These are phyloP conservation scores for Dendrophyllia cribrosa DNA, from an alignment of 64 coral and sea anemone species.

Conservation along the genomic window DNA sequence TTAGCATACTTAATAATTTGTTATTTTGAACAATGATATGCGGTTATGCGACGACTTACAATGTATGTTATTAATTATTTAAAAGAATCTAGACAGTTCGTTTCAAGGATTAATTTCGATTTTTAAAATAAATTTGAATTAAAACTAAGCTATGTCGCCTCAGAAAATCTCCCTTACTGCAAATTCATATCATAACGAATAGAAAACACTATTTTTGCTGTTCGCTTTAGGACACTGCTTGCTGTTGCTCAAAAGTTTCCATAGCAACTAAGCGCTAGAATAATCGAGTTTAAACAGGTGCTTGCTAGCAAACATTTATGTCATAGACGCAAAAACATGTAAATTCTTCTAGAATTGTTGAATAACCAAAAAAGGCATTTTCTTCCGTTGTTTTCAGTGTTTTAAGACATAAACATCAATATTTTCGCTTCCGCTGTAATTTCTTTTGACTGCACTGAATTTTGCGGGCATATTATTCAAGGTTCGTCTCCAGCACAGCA, in stretches of 20 bases:
- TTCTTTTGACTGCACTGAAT: neutral
- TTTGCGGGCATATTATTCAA: neutral
- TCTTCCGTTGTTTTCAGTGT: neutral
- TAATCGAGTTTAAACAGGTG: constrained; percentile 47
- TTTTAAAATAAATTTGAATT: neutral
- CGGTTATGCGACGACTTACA: neutral
- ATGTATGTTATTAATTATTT: constrained; percentile 8
- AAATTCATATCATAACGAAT: neutral
- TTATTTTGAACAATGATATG: neutral
- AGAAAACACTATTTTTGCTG: neutral
- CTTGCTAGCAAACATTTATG: neutral
- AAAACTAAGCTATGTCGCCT: neutral
- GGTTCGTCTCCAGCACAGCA: neutral
- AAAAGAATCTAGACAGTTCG: neutral
- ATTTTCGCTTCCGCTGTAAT: neutral
- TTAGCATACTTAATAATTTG: too few relatives aligned
- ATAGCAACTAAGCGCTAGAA: constrained; percentile 7
- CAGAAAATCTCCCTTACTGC: neutral
- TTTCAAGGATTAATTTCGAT: neutral
- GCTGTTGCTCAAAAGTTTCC: neutral
- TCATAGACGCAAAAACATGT: neutral
- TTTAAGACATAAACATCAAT: neutral
- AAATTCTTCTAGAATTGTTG: neutral
- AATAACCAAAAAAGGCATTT: neutral
- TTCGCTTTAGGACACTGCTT: neutral